Base-by-base conservation (phyloP, 2,113 vertebrate genomes). In the Clupea harengus region DNA sequence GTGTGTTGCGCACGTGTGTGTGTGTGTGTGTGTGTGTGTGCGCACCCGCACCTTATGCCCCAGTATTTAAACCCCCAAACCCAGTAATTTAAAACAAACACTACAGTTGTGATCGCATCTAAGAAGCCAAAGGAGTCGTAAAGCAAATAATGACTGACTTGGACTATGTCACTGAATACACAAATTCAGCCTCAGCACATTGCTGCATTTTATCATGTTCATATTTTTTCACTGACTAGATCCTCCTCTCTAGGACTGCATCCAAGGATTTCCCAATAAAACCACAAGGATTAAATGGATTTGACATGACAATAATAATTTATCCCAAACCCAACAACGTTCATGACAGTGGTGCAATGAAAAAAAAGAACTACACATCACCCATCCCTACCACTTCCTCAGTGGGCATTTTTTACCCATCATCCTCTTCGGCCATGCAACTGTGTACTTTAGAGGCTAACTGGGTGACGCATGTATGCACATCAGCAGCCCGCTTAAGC, bases 1-100 rank as follows among this genome's bases (percentile, higher is more conserved):
- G 50, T 15, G 22, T 67, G 64, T 28, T 64, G 57, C 22, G 84
- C 87, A 83, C 50, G 85, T 64, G 86, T 87, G 88, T 10, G 11
- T 10, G 50, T 50, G 46, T 22, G 54, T 45, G 52, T 67, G 60
- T 81, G 1, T 52, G 84, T 90, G 32, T 0, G 46, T 86, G 87
- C 91, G 64, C 57, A 60, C 18, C 20, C 17, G 3, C 18, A 57
- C 17, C 18, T 57, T 2, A 3, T 5, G 20, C 4, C 52, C 52
- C 39, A 39, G 39, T 39, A 39, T 39, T 39, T 15, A 13, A 52
- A 11, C 52, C 18, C 54, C 22, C 5, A 60, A 20, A 22, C 6
- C 18, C 54, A 60, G 20, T 4, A 22, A 5, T 7, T 60, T 4
- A 6, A 60, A 60, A 60, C 54, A 60, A 60, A 60, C 54, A 57